phyloP scores from a whole-genome alignment of 2,888 invertebrate species.

The Himalopsyche kuldschensis region DNA sequence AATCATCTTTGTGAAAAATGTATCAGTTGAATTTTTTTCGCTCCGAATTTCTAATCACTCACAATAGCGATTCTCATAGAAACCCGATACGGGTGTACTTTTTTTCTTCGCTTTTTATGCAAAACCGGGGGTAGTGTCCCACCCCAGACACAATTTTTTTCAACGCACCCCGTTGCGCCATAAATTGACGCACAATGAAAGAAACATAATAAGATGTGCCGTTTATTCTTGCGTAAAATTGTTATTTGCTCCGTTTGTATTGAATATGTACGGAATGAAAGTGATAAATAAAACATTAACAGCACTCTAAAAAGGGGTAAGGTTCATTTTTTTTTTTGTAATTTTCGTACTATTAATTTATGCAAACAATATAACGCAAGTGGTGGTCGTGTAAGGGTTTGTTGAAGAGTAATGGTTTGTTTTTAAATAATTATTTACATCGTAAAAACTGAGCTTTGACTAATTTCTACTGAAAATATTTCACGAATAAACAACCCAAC shows the following conservation, averaged over 20 bases:
- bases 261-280: background rate
- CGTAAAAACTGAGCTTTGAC: no score
- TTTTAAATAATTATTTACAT: no score
- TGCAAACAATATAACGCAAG: background rate
- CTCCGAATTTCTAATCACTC: background rate
- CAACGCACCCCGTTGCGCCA: background rate
- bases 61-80: background rate
- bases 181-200: background rate
- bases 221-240: constrained; percentile 33
- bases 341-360: background rate
- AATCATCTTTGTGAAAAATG: background rate
- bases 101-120: constrained; percentile 9
- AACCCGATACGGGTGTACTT: constrained; percentile 5
- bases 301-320: constrained; percentile 7
- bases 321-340: background rate
- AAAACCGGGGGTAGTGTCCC: constrained; percentile 6
- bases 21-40: background rate
- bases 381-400: constrained; percentile 7
- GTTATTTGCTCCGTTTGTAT: constrained; percentile 23
- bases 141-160: background rate
- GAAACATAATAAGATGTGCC: background rate
- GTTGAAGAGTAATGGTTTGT: background rate
- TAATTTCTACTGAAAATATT: no score
- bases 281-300: constrained; percentile 12
- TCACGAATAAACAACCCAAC: no score